Evolutionary conservation across 2,888 invertebrate species (phyloP), one percentile per base, ranked within the genome.

Genomic region (Miltochrista miniata): DNA sequence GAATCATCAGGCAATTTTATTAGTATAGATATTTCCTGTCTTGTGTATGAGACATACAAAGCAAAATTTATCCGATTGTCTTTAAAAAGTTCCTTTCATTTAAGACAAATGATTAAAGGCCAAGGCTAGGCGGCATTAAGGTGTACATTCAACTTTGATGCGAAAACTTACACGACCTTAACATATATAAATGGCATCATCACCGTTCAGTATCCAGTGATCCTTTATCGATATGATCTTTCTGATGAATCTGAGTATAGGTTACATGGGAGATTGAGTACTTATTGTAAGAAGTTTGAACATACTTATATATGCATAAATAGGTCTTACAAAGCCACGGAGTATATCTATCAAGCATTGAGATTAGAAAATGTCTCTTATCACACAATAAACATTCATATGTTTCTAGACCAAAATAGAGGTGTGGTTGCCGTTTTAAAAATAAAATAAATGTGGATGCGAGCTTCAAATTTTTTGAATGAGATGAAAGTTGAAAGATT

Each of bases 91-190:
- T 48, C 42, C 44, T 51, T 59, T 55, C 52, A 53, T 58, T 59
- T 48, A 45, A 56, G 45, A 53, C 42, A 49, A 51, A 42, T 13
- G 12, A 39, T 40, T 36, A 64, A 64, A 64, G 64, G 59, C 50
- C 63, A 64, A 64, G 67, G 64, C 43, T 34, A 36, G 9, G 15
- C 34, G 31, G 34, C 37, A 44, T 42, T 45, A 12, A 38, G 42
- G 30, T 15, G 29, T 41, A 37, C 59, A 43, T 62, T 64, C 56
- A 64, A 66, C 56, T 66, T 59, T 40, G 54, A n/a, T 38, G 46
- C 45, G 45, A 49, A 54, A 52, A 38, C 24, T 36, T 18, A 37
- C 12, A 40, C 30, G 43, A 37, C 47, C 52, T 47, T 48, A 48
- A 40, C 47, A 42, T 46, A 47, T 35, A 34, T 51, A 42, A 51